A percentile compares a stretch with the other conserved stretches of the same genome.
Evolutionary conservation across 1,140 invertebrate genomes (phyloP).

Genomic region (Drosophila sechellia): DNA sequence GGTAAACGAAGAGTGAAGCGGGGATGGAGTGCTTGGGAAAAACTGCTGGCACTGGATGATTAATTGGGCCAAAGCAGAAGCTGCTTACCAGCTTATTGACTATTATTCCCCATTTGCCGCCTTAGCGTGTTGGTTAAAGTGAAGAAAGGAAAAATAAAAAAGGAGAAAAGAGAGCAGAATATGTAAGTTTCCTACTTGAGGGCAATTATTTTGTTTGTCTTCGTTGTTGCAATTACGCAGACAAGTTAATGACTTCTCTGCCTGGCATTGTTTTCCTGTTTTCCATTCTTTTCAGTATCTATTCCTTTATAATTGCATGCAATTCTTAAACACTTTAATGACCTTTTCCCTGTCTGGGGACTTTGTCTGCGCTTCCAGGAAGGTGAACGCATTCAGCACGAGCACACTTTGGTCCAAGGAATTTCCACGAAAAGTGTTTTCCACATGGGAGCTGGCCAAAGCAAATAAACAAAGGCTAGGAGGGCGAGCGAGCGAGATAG

Average conservation of each 20-base stretch:
- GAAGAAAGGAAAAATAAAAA: not conserved
- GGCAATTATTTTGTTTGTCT: constrained; percentile 46
- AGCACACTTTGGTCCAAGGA: constrained; percentile 11
- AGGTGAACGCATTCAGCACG: constrained; percentile 17
- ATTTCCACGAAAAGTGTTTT: constrained; percentile 50
- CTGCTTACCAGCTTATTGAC: constrained; percentile 47
- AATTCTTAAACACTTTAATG: constrained; percentile 36
- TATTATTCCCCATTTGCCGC: constrained; percentile 11
- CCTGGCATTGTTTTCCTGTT: constrained; percentile 24
- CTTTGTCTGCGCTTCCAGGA: constrained; percentile 27
- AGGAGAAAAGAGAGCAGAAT: not conserved
- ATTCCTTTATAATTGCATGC: constrained; percentile 36
- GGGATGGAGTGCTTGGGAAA: constrained; percentile 19
- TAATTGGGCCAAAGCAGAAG: constrained; percentile 51
- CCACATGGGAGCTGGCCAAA: constrained; percentile 15
- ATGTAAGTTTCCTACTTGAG: constrained; percentile 19
- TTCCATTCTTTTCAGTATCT: constrained; percentile 15
- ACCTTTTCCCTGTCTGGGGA: constrained; percentile 19
- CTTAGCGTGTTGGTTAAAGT: constrained; percentile 15
- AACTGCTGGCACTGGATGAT: constrained; percentile 39
- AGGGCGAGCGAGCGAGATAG: not conserved
- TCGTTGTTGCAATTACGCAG: constrained; percentile 41
- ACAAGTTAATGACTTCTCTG: constrained; percentile 49
- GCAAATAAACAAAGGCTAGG: constrained; percentile 12
- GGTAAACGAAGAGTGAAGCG: constrained; percentile 2